These are phyloP conservation scores for Arvicola amphibius DNA, from an alignment of 2,797 vertebrate species.

Conservation along the genomic window DNA sequence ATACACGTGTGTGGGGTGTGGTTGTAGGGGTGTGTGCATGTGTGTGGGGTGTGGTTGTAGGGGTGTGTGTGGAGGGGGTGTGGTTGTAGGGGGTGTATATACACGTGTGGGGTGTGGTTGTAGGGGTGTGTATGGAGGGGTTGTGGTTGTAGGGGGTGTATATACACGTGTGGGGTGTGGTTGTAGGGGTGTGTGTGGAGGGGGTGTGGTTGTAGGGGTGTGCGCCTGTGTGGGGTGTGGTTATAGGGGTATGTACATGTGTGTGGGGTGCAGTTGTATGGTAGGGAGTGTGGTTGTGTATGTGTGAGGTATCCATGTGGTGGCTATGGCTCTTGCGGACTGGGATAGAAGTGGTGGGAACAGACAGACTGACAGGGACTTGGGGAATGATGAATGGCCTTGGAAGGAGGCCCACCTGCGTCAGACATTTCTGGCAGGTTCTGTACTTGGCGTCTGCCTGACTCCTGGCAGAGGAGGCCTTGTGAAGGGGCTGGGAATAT, in stretches of 20 bases:
- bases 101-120: not conserved
- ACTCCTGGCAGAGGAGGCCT: conserved; percentile 10
- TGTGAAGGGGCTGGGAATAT: not conserved
- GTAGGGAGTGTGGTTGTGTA: not conserved
- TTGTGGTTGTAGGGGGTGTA: no score
- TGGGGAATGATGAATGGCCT: conserved; percentile 31
- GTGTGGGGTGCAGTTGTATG: not conserved
- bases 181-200: not conserved
- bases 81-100: not conserved
- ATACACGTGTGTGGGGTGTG: not conserved
- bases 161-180: not conserved
- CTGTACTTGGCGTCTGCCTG: not conserved
- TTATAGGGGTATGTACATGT: not conserved
- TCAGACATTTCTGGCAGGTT: conserved; percentile 38
- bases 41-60: not conserved
- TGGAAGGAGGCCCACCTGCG: not conserved
- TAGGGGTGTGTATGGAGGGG: no score
- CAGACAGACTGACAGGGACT: not conserved
- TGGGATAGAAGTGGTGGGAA: not conserved
- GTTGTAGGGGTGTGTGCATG: not conserved
- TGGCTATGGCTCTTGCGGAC: not conserved
- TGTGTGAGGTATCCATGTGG: not conserved
- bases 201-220: not conserved
- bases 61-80: not conserved
- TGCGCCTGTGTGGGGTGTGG: not conserved